Evolutionary conservation across 2,888 invertebrate species (phyloP), one percentile per base, ranked within the genome.

Genomic region (Tryphoninae sp.): DNA sequence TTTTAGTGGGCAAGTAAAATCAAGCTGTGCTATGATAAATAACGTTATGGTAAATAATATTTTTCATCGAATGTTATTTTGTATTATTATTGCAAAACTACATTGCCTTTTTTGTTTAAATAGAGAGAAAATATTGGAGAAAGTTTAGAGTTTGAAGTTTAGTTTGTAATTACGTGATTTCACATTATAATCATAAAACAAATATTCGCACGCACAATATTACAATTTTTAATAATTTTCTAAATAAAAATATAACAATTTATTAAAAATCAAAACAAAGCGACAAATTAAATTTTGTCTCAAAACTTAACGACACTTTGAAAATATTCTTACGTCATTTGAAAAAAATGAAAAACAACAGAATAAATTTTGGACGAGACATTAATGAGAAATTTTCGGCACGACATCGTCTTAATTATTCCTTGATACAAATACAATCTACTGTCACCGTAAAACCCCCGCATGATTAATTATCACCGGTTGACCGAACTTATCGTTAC

Each of bases 391-490:
- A 19, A 68, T 58, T 62, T 9, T 19, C 19, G 16, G 7, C 19
- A 22, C 9, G 53, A 23, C 22, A 55, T 51, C 77, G 73, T 49
- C 73, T 73, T 53, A 67, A 80, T 80, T 72, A 76, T 76, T 76
- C 67, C 22, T 23, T 80, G 61, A 40, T 71, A 59, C 42, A 55
- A 22, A 45, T 11, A 58, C 69, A 59, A 67, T 22, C 40, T 13
- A 45, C 51, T 19, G 19, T 53, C 59, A 45, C 22, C 19, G 40
- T 40, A 22, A n/a, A 22, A 19, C 16, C 8, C 51, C 16, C 51
- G 33, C 26, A 19, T 64, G 77, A 81, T 81, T 77, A 77, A 81
- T 81, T 81, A 73, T 45, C 73, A 11, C 19, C 51, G 55, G 72
- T 49, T 62, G 72, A 72, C 62, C 61, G 51, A 73, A 68, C 68